Evolutionary conservation across 1,140 invertebrate genomes (phyloP).

Genomic region (Pseudobourletiella spinata): DNA sequence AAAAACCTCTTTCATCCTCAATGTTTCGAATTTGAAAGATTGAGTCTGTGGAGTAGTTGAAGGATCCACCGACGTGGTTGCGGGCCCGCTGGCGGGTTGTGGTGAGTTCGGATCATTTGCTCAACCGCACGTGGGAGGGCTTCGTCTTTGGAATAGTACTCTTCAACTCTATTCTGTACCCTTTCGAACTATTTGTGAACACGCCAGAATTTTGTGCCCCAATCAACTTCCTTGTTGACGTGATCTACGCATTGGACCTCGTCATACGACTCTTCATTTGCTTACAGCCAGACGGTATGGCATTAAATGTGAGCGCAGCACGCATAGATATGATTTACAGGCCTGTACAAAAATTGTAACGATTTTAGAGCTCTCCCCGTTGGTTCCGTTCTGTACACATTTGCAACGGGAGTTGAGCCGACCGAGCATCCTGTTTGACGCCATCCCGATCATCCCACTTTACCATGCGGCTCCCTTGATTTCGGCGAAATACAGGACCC

Average conservation of each 20-base stretch:
- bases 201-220: not conserved
- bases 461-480: not conserved
- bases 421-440: not conserved
- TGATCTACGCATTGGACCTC: constrained; percentile 7
- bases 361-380: not conserved
- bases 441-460: constrained; percentile 8
- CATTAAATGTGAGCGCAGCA: no score
- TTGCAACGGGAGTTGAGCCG: not conserved
- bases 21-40: no score
- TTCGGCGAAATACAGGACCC: not conserved
- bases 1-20: not conserved
- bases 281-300: not conserved
- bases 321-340: no score
- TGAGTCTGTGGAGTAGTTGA: no score
- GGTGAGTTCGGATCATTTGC: no score
- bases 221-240: not conserved
- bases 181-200: not conserved
- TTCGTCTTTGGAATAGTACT: not conserved
- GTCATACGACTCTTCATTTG: constrained; percentile 12
- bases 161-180: not conserved
- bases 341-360: no score
- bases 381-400: not conserved
- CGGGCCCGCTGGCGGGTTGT: no score
- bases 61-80: no score
- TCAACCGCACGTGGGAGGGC: not conserved